Evolutionary conservation across 2,113 vertebrate genomes (phyloP), one percentile per base, ranked within the genome.

Genomic region (Lasiurus cinereus): DNA sequence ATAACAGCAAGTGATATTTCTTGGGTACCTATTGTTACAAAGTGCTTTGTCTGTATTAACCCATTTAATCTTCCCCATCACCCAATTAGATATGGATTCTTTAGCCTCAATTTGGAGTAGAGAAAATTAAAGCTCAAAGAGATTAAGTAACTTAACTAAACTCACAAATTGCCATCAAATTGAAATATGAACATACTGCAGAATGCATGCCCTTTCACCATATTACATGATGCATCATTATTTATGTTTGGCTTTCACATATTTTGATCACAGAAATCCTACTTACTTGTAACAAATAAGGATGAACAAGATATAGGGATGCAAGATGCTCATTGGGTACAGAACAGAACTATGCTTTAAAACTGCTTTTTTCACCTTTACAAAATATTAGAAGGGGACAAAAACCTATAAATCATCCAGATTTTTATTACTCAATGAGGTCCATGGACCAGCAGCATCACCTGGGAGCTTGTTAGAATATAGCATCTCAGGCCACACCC

Each of bases 211-310:
- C 21, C 10, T 31, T 59, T 69, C 66, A 5, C 5, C 33, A 2
- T 2, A 14, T 52, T 43, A 46, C 19, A 8, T 0, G 4, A 22
- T 21, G 8, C n/a, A 1, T 36, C 18, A 0, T n/a, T 19, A 52
- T 7, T 33, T 5, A 0, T 8, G 31, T 43, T 67, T 29, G 31
- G 0, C 10, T 66, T 88, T n/a, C 77, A 46, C 14, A 2, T 33
- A 24, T 69, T 67, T 74, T 84, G 43, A 80, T 56, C 56, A 74
- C 29, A 83, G 64, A 72, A 94, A 83, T 5, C 33, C 29, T 33
- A 72, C 62, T 77, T 24, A 7, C 33, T 13, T 10, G 31, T 46
- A 77, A 52, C 36, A 88, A 21, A 77, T 33, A 18, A 59, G 10
- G 79, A 80, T n/a, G n/a, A n/a, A n/a, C n/a, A n/a, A n/a, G n/a